Base-by-base conservation (phyloP, 2,888 invertebrate genomes). In the Orchesella flavescens region DNA sequence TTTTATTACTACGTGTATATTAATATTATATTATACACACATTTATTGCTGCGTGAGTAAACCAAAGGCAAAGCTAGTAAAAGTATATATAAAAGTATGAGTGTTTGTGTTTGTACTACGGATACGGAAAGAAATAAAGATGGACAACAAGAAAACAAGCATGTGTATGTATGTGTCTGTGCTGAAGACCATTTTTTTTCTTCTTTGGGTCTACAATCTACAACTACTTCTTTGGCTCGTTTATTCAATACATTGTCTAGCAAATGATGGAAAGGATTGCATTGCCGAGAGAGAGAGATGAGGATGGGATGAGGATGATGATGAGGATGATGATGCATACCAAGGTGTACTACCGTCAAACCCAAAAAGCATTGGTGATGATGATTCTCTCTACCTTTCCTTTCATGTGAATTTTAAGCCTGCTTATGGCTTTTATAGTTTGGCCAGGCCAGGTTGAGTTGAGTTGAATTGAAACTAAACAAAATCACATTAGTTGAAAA, bases 371-470 rank as follows among this genome's bases (percentile, higher is more conserved):
- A 21, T 57, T 57, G 57, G 17, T 57, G 55, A 61, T 61, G 61
- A 61, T 21, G 23, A 61, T 61, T 12, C 46, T 63, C 24, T 63
- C 63, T 63, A 63, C 63, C 63, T 63, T 53, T 53, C 17, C 17
- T 53, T 59, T 63, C 63, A 63, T 63, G 63, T 63, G 63, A 34
- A 63, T 19, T 19, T 23, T 12, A 2, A 13, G 23, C 21, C 23
- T 63, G 24, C 59, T 59, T 19, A 13, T 9, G 10, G 4, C 19
- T 23, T 61, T 5, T 21, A n/a, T 23, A 19, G n/a, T 61, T 23
- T 61, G 21, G 7, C 61, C 13, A 13, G 9, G 10, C 13, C 46
- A 10, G 10, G 46, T 46, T 9, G 9, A 13, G 46, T 9, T 9
- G 13, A 46, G 46, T 10, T 46, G 46, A 46, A 10, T 10, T 21